Conservation (phyloP, 2,888 invertebrate species). For the Dexiosoma caninum region DNA sequence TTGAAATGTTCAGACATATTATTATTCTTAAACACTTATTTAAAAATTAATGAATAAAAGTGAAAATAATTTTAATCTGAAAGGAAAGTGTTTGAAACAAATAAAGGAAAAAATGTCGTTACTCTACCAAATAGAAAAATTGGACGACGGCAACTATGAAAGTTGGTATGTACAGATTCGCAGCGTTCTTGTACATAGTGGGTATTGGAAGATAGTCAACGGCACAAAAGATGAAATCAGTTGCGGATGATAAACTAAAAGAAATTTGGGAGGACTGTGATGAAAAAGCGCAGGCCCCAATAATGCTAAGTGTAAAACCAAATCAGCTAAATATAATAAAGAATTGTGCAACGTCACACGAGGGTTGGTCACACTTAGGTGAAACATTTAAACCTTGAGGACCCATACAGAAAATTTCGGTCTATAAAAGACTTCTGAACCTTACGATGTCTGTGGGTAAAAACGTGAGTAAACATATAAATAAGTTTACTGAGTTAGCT, state of each 20-base stretch:
- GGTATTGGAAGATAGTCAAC: background rate
- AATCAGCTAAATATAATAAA: conserved; percentile 25
- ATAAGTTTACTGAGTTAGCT: conserved; percentile 27
- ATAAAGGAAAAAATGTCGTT: background rate
- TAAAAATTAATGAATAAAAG: no score
- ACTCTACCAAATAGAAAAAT: background rate
- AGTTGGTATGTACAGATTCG: conserved; percentile 11
- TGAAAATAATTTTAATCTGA: background rate
- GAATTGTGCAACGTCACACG: conserved; percentile 26
- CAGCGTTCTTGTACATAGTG: background rate
- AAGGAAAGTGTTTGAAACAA: background rate
- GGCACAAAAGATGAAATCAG: background rate
- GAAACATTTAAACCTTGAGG: conserved; percentile 26
- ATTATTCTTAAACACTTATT: no score
- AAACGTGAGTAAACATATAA: conserved; percentile 22
- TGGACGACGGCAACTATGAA: conserved; percentile 1
- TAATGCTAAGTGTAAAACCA: conserved; percentile 29
- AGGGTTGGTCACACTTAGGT: conserved; percentile 31
- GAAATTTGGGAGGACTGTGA: background rate
- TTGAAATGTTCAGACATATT: no score
- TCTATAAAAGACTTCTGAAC: conserved; percentile 61
- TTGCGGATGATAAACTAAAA: background rate
- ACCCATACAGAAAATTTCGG: conserved; percentile 49
- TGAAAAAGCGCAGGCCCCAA: conserved; percentile 37
- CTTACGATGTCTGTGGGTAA: conserved; percentile 6